Evolutionary conservation across 2,113 vertebrate genomes (phyloP), one percentile per base, ranked within the genome.

Genomic region (Calonectris borealis): DNA sequence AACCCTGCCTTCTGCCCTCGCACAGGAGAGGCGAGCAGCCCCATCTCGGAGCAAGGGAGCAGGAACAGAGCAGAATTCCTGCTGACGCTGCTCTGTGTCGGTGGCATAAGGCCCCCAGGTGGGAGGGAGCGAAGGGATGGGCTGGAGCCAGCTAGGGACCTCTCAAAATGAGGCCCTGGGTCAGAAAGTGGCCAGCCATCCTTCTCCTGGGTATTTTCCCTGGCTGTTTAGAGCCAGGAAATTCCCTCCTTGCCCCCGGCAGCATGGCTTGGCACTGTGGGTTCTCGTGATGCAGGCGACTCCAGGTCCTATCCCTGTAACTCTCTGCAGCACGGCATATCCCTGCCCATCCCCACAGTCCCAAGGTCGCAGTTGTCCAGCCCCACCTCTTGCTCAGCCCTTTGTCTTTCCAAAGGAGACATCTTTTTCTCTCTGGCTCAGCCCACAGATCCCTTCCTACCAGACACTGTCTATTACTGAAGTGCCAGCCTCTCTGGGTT

Each of bases 371-470:
- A 1, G 11, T 65, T 80, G n/a, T 5, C 4, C 38, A 86, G 40
- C 25, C 15, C 18, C 13, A n/a, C 1, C 0, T 44, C 34, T 68
- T 77, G 36, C 52, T 73, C 13, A 16, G 60, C 17, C 27, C 22
- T 36, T 29, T 54, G 25, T 51, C 34, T 52, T 77, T 82, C 54
- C 58, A 72, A 54, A 89, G 40, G 38, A 92, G 52, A 38, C 1
- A 4, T 15, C 21, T 70, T 72, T 38, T 58, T 82, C 25, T 79
- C 38, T 48, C 54, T 61, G 9, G 9, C 27, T 79, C 40, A 62
- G 54, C 16, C 16, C 46, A 69, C 0, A 0, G 44, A 36, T 88
- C 29, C 12, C n/a, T 77, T 90, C 26, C 60, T 61, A n/a, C 22
- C 49, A 91, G 57, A 54, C 17, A 6, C 13, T 12, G 7, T 38